Base-by-base conservation (phyloP, 2,797 vertebrate species). In the Hippocampus kuda region DNA sequence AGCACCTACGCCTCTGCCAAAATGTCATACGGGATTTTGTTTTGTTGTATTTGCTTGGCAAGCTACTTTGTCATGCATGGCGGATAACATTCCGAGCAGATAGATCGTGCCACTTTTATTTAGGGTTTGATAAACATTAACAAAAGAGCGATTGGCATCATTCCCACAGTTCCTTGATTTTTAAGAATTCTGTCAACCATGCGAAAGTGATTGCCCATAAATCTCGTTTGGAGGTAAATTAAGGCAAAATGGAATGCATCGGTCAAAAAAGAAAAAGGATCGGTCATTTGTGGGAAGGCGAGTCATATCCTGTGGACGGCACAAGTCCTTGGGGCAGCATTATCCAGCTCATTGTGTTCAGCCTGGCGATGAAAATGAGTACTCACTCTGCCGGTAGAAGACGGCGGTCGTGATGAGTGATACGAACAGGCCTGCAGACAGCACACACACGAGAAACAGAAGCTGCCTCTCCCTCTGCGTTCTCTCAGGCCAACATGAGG, bases 321-420 rank as follows among this genome's bases (percentile, higher is more conserved):
- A 20, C 18, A 51, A 51, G 18, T 51, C 20, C 49, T 20, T 18
- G 2, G 16, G 49, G 16, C 5, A 51, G 18, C 18, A 18, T 20
- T 51, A 20, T 51, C 18, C 6, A 51, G 5, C 20, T 22, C 20
- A 51, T 20, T 22, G 49, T 20, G 18, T 51, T 51, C 18, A 8
- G 1, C 18, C 16, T 22, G 38, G 30, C 15, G 2, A 20, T 27
- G 18, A 42, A 62, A 26, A 4, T 42, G 13, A 6, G n/a, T 27
- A 91, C 96, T 94, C 89, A 99, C 97, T 83, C 77, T 89, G 86
- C 81, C 70, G 89, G 86, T 95, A 96, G 87, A 94, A 94, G 75
- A 96, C 75, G 27, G 91, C 81, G 20, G 94, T 83, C 0, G 90
- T 87, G 68, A 94, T 79, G 71, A 96, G 70, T 41, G 91, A 93